These are phyloP conservation scores for Lerema accius DNA, from an alignment of 1,140 invertebrate species.

Conservation along the genomic window DNA sequence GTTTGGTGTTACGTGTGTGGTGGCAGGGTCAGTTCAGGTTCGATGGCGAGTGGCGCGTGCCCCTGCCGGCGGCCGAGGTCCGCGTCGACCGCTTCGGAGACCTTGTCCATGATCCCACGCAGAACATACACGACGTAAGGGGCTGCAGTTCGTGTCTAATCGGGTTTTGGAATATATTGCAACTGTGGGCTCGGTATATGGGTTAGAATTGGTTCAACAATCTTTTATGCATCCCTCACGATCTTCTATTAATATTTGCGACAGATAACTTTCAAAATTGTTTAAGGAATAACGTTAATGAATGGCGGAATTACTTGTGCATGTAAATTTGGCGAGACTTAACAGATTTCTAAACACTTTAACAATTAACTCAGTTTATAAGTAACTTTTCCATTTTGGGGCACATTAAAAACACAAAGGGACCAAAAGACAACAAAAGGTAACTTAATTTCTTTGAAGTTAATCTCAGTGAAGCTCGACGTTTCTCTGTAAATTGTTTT, in stretches of 20 bases:
- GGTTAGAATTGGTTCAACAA: slow-evolving; percentile 18
- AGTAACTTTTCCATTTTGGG: slow-evolving; percentile 41
- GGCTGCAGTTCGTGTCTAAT: slow-evolving; percentile 1
- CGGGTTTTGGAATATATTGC: slow-evolving; percentile 8
- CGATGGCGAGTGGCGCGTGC: slow-evolving; percentile 88
- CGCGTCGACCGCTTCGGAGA: slow-evolving; percentile 82
- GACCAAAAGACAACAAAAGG: slow-evolving; percentile 44
- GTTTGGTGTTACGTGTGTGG: slow-evolving; percentile 51
- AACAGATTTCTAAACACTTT: slow-evolving; percentile 14
- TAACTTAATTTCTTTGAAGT: slow-evolving; percentile 49
- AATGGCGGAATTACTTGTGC: neutral
- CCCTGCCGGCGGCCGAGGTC: slow-evolving; percentile 85
- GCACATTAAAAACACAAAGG: slow-evolving; percentile 48
- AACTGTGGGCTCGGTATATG: slow-evolving; percentile 3
- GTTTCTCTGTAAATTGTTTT: slow-evolving; percentile 50
- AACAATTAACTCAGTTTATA: slow-evolving; percentile 41
- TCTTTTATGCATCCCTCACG: neutral
- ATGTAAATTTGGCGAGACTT: neutral
- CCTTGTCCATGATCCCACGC: slow-evolving; percentile 74
- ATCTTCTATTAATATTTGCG: neutral
- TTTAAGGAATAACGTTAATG: neutral
- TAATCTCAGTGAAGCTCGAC: slow-evolving; percentile 45
- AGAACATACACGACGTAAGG: slow-evolving; percentile 78
- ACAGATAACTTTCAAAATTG: neutral
- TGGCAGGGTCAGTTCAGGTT: slow-evolving; percentile 91